These are phyloP conservation scores for Lacanobia wlatinum DNA, from an alignment of 2,888 invertebrate genomes.

Conservation along the genomic window DNA sequence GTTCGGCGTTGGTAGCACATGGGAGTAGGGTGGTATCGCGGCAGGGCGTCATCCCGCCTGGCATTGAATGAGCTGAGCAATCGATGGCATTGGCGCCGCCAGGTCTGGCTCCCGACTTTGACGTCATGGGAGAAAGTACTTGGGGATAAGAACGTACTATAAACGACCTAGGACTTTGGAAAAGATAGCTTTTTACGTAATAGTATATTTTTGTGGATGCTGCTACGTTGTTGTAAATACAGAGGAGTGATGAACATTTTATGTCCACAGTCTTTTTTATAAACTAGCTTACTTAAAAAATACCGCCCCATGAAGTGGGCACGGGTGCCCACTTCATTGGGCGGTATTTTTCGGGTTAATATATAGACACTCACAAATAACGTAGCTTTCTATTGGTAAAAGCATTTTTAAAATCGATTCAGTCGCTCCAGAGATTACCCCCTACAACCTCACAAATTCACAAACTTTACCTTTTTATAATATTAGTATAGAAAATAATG, in stretches of 20 bases:
- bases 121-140: constrained; percentile 75
- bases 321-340: too few species aligned
- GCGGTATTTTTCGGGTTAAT: too few species aligned
- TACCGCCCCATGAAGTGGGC: too few species aligned
- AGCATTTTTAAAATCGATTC: too few species aligned
- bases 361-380: too few species aligned
- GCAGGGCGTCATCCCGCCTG: constrained; percentile 58
- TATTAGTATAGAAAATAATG: neutral
- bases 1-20: constrained; percentile 18
- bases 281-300: too few species aligned
- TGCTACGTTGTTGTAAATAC: too few species aligned
- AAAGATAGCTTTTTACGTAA: constrained; percentile 34
- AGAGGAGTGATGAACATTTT: neutral
- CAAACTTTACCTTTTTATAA: too few species aligned
- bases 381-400: too few species aligned
- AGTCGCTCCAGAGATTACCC: too few species aligned
- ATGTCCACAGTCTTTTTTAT: too few species aligned
- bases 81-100: constrained; percentile 77
- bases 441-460: too few species aligned
- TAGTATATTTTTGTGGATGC: neutral
- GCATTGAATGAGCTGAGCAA: constrained; percentile 72
- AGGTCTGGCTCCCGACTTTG: constrained; percentile 72
- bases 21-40: neutral
- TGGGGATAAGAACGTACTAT: constrained; percentile 44
- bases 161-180: constrained; percentile 24